Evolutionary conservation across 1,140 invertebrate species (phyloP).

Genomic region (Coenobita brevimanus): DNA sequence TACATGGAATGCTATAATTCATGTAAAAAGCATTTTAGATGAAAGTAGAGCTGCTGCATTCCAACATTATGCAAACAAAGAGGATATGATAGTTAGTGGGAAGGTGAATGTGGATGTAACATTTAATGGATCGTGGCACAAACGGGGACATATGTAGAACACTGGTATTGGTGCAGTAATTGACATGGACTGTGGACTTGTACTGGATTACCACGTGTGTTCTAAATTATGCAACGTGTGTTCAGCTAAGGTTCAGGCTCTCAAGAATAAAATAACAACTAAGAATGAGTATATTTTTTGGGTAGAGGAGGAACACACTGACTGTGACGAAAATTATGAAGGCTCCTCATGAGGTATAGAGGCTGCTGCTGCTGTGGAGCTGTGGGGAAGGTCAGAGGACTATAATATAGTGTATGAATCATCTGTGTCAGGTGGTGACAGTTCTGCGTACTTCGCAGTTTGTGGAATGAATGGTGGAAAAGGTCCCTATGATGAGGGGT

Average conservation of each 20-base stretch:
- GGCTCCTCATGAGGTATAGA: conserved; percentile 33
- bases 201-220: conserved; percentile 31
- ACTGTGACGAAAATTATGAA: conserved; percentile 34
- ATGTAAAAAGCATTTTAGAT: conserved; percentile 14
- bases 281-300: conserved; percentile 23
- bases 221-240: conserved; percentile 33
- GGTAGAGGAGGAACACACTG: neutral
- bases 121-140: conserved; percentile 32
- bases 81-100: neutral
- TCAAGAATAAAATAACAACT: conserved; percentile 22
- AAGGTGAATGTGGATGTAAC: neutral
- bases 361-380: conserved; percentile 22
- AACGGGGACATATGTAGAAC: conserved; percentile 26
- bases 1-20: neutral
- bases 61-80: conserved; percentile 25
- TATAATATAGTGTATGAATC: conserved; percentile 20
- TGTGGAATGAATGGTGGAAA: conserved; percentile 5
- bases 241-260: neutral
- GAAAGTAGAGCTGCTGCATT: conserved; percentile 29
- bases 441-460: conserved; percentile 18
- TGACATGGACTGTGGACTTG: conserved; percentile 29
- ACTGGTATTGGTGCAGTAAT: conserved; percentile 25
- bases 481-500: conserved; percentile 17
- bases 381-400: conserved; percentile 9
- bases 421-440: conserved; percentile 35